Conservation (phyloP, 2,797 vertebrate species). For the Eleutherodactylus coqui region DNA sequence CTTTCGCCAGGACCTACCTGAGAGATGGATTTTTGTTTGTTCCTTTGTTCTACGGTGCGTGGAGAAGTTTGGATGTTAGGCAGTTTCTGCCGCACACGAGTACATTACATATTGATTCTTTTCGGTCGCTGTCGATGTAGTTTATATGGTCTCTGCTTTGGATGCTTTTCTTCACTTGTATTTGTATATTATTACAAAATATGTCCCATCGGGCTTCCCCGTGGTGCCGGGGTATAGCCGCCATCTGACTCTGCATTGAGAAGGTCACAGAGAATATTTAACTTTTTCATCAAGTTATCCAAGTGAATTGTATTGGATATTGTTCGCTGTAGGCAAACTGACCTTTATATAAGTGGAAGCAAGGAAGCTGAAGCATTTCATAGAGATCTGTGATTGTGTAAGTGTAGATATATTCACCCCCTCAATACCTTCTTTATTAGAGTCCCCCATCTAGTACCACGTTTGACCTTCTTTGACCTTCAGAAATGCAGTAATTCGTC, state of each 20-base stretch:
- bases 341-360: slow-evolving; percentile 19
- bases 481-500: no score
- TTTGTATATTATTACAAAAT: background rate
- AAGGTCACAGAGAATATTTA: slow-evolving; percentile 30
- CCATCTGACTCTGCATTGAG: background rate
- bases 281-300: background rate
- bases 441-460: no score
- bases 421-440: no score
- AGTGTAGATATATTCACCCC: no score
- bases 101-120: background rate
- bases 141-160: background rate
- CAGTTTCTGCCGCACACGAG: background rate
- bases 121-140: background rate
- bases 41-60: background rate
- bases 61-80: background rate
- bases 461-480: no score
- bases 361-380: background rate
- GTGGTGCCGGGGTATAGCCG: background rate
- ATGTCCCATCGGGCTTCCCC: background rate
- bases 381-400: background rate
- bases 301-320: background rate
- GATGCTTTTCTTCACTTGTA: background rate
- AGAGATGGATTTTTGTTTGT: no score
- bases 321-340: slow-evolving; percentile 3
- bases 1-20: no score